phyloP scores from a whole-genome alignment of 2,797 vertebrate genomes.

The Leptatherina wallacei region DNA sequence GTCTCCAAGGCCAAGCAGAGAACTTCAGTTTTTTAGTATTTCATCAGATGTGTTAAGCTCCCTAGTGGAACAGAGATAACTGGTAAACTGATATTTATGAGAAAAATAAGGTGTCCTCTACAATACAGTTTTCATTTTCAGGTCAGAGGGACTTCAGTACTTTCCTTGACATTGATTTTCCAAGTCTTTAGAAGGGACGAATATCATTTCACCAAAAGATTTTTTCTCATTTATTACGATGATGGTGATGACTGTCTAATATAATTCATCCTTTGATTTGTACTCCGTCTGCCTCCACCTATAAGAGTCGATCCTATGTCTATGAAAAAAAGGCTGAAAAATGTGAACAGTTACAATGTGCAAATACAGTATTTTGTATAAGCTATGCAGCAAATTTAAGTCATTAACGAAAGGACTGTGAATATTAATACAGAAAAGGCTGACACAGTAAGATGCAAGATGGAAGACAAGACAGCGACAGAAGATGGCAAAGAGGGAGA shows the following conservation, averaged over 20 bases:
- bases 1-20: neutral
- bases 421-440: conserved; percentile 20
- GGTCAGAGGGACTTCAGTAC: conserved; percentile 1
- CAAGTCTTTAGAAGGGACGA: neutral
- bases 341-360: neutral
- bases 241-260: neutral
- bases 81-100: neutral
- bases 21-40: neutral
- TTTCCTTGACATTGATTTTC: neutral
- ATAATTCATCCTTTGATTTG: conserved; percentile 4
- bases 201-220: neutral
- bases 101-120: neutral
- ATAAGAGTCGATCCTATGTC: neutral
- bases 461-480: conserved; percentile 10
- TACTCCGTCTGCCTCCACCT: neutral
- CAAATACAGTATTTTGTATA: neutral
- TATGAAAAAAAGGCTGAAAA: neutral
- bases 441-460: conserved; percentile 19
- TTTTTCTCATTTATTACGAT: neutral
- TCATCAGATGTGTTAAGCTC: neutral
- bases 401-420: conserved; percentile 32
- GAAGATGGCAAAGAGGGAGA: neutral
- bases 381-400: conserved; percentile 32
- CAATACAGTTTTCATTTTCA: neutral
- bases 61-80: neutral